Base-by-base conservation (phyloP, 2,888 invertebrate species). In the Notodonta ziczac region DNA sequence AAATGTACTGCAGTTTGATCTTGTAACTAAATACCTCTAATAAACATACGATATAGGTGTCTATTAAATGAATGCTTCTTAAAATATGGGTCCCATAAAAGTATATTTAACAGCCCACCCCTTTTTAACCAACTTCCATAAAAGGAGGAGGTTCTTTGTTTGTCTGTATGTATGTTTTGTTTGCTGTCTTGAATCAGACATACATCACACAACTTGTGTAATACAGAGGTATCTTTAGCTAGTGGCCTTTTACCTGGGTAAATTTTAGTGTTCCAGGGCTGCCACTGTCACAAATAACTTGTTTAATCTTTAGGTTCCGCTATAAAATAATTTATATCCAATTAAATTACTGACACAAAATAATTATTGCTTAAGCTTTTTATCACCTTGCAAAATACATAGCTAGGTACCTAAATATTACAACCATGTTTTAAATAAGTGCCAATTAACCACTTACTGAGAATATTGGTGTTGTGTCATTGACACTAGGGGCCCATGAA, bases 401-500 rank as follows among this genome's bases (percentile, higher is more conserved):
- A 48, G 1, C 24, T 24, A 24, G 24, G 12, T 42, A n/a, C 16
- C 42, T 53, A 42, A 58, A 58, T 52, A 58, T 35, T 46, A 35
- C 13, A 16, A 40, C 3, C 5, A 8, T 3, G 12, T 52, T 52
- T 24, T 24, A 10, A 52, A 32, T 35, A 52, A 52, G 50, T 9
- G 59, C 24, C 10, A 57, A 40, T 59, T 52, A 52, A 5, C 51
- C 12, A 7, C 24, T 32, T 52, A 52, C 32, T 52, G 52, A 10
- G 13, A 46, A 7, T n/a, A 39, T n/a, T 46, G 9, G 14, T 40
- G 5, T 10, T 42, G 44, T 54, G 63, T 66, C 66, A 61, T 53
- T 66, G 74, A 63, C 73, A 60, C 44, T 16, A 14, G 58, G 51
- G 40, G 42, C 50, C 60, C 12, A 50, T 50, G 50, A 52, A 67